Conservation (phyloP, 2,888 invertebrate species). For the Perizoma flavofasciatum region DNA sequence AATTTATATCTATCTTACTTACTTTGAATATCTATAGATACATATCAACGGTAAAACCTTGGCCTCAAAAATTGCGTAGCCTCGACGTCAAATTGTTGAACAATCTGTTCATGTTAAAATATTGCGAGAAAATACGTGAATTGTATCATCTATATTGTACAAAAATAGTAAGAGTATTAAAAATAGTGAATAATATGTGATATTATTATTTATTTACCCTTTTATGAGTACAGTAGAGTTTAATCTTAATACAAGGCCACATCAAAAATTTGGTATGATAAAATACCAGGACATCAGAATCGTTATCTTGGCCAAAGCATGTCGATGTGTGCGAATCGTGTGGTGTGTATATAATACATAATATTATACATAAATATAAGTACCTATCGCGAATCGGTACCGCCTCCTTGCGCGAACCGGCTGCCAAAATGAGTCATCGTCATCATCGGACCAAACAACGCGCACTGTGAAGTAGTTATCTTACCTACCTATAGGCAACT, state of each 20-base stretch:
- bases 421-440: slow-evolving; percentile 75
- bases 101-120: slow-evolving; percentile 72
- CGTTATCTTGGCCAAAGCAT: slow-evolving; percentile 29
- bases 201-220: neutral
- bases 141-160: slow-evolving; percentile 24
- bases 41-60: slow-evolving; percentile 74
- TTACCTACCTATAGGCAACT: slow-evolving; percentile 23
- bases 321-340: slow-evolving; percentile 55
- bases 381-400: slow-evolving; percentile 62
- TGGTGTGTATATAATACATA: slow-evolving; percentile 45
- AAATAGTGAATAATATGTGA: neutral
- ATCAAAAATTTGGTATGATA: slow-evolving; percentile 27
- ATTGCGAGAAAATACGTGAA: slow-evolving; percentile 66
- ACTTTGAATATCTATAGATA: slow-evolving; percentile 57
- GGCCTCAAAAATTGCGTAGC: slow-evolving; percentile 75
- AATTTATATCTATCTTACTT: slow-evolving; percentile 60
- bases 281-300: slow-evolving; percentile 41
- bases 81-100: slow-evolving; percentile 68
- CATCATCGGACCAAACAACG: slow-evolving; percentile 44
- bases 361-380: slow-evolving; percentile 1
- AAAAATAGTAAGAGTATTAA: neutral
- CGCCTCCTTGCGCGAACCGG: slow-evolving; percentile 70
- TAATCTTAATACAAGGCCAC: too few relatives aligned
- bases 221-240: neutral
- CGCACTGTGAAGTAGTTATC: slow-evolving; percentile 34